Base-by-base conservation (phyloP, 2,797 vertebrate genomes). In the Pseudopleuronectes americanus region DNA sequence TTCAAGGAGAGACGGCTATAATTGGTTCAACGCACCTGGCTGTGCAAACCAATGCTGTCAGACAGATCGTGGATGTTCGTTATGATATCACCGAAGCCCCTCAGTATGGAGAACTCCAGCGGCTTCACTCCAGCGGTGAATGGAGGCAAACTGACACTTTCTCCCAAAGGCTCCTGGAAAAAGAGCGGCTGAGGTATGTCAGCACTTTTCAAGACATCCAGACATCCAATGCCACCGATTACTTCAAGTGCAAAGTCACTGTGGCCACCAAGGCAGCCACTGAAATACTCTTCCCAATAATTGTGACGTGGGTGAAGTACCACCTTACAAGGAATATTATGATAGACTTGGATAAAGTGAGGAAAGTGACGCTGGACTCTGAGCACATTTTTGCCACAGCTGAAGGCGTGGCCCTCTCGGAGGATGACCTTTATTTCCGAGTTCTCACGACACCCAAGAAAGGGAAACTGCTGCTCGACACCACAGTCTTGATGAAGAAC, bases 241-340 rank as follows among this genome's bases (percentile, higher is more conserved):
- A 92, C 13, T 98, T 99, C 78, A 96, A 94, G 81, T 97, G 95
- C 89, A 96, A 92, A 92, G 92, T 97, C 71, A 94, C 48, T 10
- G 49, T 97, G 64, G 95, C 93, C 63, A 89, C 92, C 23, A 94
- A 86, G 83, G 87, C 89, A 38, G 93, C 90, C 24, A 90, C 95
- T 60, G 95, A 96, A 80, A 67, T 96, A 1, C 9, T 90, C 0
- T 96, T 99, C 87, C 87, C 91, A 3, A 88, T 99, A 76, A 87
- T 63, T 4, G 91, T 97, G 51, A 94, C 93, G 41, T 97, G 96
- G 96, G 88, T 97, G 8, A 92, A 81, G 31, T 96, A 95, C 81
- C 90, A 55, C 24, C 83, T 98, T 19, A 60, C 94, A 56, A 97
- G 92, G 78, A 93, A 95, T 68, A 7, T 84, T 60, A 88, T 94